These are phyloP conservation scores for Martes martes DNA, from an alignment of 2,113 vertebrate species.

Conservation along the genomic window DNA sequence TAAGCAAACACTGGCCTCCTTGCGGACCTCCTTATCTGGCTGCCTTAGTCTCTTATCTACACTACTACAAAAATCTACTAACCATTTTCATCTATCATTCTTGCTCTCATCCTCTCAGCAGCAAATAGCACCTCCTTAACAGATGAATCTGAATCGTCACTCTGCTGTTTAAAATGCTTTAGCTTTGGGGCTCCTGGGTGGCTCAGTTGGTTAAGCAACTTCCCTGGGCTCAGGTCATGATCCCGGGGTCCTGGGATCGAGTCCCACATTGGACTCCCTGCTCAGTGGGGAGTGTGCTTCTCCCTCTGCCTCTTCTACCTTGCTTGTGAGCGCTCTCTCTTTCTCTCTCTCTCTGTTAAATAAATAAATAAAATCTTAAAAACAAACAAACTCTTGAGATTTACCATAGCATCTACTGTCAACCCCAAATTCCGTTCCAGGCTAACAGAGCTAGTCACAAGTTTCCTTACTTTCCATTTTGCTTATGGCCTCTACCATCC, in stretches of 20 bases:
- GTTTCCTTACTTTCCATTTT: background rate
- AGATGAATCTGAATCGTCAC: background rate
- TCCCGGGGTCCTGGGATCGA: too few species aligned
- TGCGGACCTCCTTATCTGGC: background rate
- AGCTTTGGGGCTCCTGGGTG: background rate
- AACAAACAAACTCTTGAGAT: background rate
- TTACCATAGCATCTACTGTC: background rate
- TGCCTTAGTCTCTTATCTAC: background rate
- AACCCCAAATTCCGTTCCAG: too few species aligned
- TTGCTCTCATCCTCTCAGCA: background rate
- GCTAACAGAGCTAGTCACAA: rapidly evolving
- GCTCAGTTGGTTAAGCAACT: too few species aligned
- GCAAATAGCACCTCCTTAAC: background rate
- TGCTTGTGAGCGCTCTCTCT: too few species aligned
- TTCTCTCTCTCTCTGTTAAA: too few species aligned
- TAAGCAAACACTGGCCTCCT: background rate
- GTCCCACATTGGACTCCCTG: too few species aligned
- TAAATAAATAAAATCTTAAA: too few species aligned
- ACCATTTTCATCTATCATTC: background rate
- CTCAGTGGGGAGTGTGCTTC: too few species aligned
- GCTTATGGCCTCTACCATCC: background rate
- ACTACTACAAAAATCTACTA: background rate
- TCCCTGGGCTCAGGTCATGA: too few species aligned
- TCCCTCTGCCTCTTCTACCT: too few species aligned
- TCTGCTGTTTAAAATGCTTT: background rate